Base-by-base conservation (phyloP, 2,113 vertebrate species). In the Xenopus tropicalis region DNA sequence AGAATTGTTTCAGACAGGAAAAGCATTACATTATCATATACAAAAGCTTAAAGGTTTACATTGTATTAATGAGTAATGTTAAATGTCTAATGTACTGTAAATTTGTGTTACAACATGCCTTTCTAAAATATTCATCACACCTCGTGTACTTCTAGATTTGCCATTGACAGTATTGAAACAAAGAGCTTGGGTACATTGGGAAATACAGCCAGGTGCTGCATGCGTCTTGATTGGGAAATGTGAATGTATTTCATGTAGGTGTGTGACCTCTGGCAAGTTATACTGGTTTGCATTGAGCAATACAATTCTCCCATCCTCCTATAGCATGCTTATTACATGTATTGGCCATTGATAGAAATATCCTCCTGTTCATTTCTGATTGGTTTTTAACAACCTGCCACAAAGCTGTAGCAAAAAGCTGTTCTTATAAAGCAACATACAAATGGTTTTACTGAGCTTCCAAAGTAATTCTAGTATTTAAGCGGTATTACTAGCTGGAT, bases 121-220 rank as follows among this genome's bases (percentile, higher is more conserved):
- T 68, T 59, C 56, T 25, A 61, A 51, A 20, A 22, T 46, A 14
- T 21, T 65, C 17, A 43, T 64, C 25, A 16, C 52, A 12, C 42
- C 19, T 29, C 19, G 43, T 52, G 24, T 59, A 37, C 54, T 20
- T 48, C 29, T 42, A 56, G 22, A 25, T 74, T 61, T 52, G 57
- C 72, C 72, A 42, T 21, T 14, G 22, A 11, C 72, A 75, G 72
- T 75, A 75, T 75, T 75, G 23, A 14, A 4, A 37, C 14, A 23
- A 43, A n/a, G 14, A 62, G 20, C 21, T 20, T 23, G 56, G 71
- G 24, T 54, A 56, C n/a, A 19, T 20, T 10, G 23, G 11, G 72
- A 48, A 48, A 17, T 48, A 48, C 16, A 48, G 46, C 11, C 11
- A 44, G 22, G 65, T 52, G n/a, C 46, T 67, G 56, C 54, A 48